Base-by-base conservation (phyloP, 2,797 vertebrate genomes). In the Pangasius sanitwongsei region DNA sequence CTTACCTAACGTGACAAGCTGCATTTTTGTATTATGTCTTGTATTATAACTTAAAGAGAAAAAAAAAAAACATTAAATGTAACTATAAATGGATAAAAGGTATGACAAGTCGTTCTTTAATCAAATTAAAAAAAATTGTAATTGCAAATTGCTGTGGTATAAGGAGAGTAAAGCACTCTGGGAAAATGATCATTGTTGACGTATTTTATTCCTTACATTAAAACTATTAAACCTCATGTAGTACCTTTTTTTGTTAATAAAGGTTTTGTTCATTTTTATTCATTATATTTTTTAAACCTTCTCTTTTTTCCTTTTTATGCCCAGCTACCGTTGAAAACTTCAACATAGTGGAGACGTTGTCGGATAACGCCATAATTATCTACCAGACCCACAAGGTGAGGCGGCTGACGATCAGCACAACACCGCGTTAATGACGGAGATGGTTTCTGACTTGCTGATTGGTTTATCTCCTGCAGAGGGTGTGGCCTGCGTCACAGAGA, bases 341-440 rank as follows among this genome's bases (percentile, higher is more conserved):
- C 90, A 98, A 97, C 91, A 96, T 98, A 25, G 97, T 99, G 94
- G 99, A 99, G 95, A 98, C 97, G 2, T 94, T 99, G 92, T 98
- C 98, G 11, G 97, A 98, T 90, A 99, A 98, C 44, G 98, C 98
- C 74, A 90, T 98, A 93, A 98, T 99, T 89, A 94, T 99, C 93
- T 98, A 99, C 94, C 99, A 99, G 94, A 99, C 96, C 0, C 98
- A 99, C 94, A 99, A 99, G 98, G 99, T 99, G 97, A 88, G 86
- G 7, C 23, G 18, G 7, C 55, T 74, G 80, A 18, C 12, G 8
- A 16, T 25, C 18, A 3, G 11, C 70, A 28, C 55, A 0, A 1
- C 55, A 2, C 16, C 0, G 25, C 20, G 6, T 77, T 23, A n/a
- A 9, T 28, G 18, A 6, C 18, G 0, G 53, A 23, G 57, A 2